Evolutionary conservation across 2,113 vertebrate genomes (phyloP).

Genomic region (Todiramphus saurophagus): DNA sequence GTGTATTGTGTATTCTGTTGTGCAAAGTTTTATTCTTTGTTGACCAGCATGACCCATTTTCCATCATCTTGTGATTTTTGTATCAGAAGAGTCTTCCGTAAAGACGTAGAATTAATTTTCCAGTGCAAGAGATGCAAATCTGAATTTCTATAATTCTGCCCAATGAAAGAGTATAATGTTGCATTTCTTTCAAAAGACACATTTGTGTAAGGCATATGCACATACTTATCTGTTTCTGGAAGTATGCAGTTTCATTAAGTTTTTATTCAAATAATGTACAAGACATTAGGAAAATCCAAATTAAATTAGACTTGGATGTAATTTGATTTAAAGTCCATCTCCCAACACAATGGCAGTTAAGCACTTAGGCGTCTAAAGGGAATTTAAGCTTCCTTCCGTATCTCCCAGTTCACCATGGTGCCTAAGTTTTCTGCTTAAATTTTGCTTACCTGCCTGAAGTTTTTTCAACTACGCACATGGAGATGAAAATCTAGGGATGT

Average conservation of each 20-base stretch:
- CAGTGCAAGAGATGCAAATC: background rate
- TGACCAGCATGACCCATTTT: slow-evolving; percentile 43
- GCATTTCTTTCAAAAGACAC: background rate
- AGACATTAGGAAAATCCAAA: background rate
- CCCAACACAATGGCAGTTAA: background rate
- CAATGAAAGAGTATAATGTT: background rate
- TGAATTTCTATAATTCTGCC: background rate
- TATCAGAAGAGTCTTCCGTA: slow-evolving; percentile 7
- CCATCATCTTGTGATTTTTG: slow-evolving; percentile 27
- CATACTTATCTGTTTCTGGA: background rate
- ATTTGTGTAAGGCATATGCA: background rate
- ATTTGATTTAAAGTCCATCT: background rate
- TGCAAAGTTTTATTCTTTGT: background rate
- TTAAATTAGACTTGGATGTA: background rate
- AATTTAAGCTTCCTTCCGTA: background rate
- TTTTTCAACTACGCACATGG: background rate
- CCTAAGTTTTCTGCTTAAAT: background rate
- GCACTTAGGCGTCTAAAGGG: background rate
- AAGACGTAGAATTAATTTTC: slow-evolving; percentile 20
- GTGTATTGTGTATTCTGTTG: background rate
- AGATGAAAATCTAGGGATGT: background rate
- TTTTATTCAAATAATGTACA: background rate
- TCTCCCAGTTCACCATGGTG: background rate
- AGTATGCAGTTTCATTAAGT: background rate
- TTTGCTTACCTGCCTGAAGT: background rate